Evolutionary conservation across 2,113 vertebrate genomes (phyloP).

Genomic region (Hyperoodon ampullatus): DNA sequence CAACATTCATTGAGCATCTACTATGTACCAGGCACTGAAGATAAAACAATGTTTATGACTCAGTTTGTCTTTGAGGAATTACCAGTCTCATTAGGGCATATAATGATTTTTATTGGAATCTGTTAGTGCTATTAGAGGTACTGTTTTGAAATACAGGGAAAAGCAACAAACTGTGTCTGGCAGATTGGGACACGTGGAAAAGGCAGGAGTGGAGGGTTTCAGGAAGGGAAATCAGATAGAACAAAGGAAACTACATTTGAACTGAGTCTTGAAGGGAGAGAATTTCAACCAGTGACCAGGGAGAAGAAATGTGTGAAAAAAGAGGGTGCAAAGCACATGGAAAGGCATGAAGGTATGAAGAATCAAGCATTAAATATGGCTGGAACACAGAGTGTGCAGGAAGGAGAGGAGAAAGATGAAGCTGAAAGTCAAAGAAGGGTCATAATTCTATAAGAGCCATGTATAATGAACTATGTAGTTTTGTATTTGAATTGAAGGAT

Average conservation of each 20-base stretch:
- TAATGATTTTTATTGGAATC: background rate
- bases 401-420: background rate
- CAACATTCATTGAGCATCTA: background rate
- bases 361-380: background rate
- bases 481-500: conserved; percentile 10
- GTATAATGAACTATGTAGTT: background rate
- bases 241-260: background rate
- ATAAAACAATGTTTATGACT: background rate
- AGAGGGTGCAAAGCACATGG: background rate
- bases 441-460: background rate
- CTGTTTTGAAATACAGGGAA: conserved; percentile 2
- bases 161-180: background rate
- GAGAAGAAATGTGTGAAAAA: background rate
- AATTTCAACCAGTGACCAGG: background rate
- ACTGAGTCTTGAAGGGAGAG: background rate
- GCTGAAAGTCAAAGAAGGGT: background rate
- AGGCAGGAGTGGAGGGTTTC: background rate
- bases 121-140: background rate
- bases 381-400: background rate
- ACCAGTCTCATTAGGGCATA: background rate
- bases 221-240: background rate
- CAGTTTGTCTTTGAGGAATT: background rate
- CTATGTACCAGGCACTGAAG: background rate
- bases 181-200: background rate
- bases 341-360: background rate